These are phyloP conservation scores for Chionoecetes opilio DNA, from an alignment of 1,140 invertebrate species.

Conservation along the genomic window DNA sequence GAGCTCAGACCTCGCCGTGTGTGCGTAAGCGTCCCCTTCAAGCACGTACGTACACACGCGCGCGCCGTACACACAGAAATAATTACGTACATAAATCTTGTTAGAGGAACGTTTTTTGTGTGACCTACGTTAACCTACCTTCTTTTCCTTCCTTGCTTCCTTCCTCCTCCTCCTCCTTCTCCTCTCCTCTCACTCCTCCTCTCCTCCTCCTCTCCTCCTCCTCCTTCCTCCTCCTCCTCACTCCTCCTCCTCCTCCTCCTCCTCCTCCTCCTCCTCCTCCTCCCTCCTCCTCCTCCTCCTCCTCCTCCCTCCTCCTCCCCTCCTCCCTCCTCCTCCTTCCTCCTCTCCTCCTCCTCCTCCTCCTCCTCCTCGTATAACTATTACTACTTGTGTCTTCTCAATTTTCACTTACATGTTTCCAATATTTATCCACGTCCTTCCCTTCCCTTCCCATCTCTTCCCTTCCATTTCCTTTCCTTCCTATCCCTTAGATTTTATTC, in stretches of 20 bases:
- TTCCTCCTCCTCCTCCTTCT: not conserved
- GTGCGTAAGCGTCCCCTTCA: constrained; percentile 13
- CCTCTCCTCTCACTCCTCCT: not conserved
- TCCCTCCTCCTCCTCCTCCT: not conserved
- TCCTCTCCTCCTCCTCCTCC: too few relatives aligned
- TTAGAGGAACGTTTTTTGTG: not conserved
- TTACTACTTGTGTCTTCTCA: not conserved
- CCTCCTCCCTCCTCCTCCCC: not conserved
- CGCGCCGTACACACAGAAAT: constrained; percentile 42
- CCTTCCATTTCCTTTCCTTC: not conserved
- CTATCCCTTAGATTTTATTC: not conserved
- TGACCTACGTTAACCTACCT: constrained; percentile 7
- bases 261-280: not conserved
- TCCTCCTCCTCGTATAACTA: not conserved
- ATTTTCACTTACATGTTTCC: not conserved
- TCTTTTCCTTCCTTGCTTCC: not conserved
- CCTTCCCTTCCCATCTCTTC: not conserved
- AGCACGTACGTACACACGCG: constrained; percentile 16
- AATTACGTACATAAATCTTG: constrained; percentile 41
- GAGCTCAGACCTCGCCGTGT: not conserved
- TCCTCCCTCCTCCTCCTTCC: not conserved
- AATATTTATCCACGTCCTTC: not conserved
- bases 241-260: not conserved
- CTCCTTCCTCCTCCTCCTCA: too few relatives aligned
- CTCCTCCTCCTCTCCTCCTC: not conserved